Conservation (phyloP, 2,888 invertebrate species). For the Alcis repandata region DNA sequence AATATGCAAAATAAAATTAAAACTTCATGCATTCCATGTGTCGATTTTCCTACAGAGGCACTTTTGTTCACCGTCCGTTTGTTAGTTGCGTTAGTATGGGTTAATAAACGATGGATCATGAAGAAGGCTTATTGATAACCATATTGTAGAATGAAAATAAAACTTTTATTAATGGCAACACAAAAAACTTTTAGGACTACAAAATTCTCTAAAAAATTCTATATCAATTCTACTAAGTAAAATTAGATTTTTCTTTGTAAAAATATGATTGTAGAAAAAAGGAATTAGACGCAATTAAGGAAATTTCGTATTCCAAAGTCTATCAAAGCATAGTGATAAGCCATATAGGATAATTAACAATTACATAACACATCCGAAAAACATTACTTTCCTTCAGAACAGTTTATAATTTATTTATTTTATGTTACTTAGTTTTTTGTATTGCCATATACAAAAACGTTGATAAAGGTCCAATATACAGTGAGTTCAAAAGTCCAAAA, state of each 20-base stretch:
- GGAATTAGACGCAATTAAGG: too few relatives aligned
- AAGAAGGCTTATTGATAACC: slow-evolving; percentile 10
- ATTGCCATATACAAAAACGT: slow-evolving; percentile 38
- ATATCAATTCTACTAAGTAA: too few relatives aligned
- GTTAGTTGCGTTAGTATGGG: slow-evolving; percentile 24
- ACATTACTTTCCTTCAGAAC: too few relatives aligned
- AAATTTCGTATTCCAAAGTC: too few relatives aligned
- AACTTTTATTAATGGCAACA: slow-evolving; percentile 11
- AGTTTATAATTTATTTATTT: too few relatives aligned
- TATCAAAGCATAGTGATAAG: too few relatives aligned
- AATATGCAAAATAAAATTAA: slow-evolving; percentile 1
- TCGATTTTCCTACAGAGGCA: neutral
- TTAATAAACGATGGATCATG: slow-evolving; percentile 4
- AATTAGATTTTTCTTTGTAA: too few relatives aligned
- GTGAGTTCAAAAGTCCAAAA: slow-evolving; percentile 58
- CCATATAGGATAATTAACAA: too few relatives aligned
- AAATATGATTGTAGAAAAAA: too few relatives aligned
- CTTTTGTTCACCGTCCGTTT: slow-evolving; percentile 3
- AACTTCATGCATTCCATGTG: slow-evolving; percentile 5
- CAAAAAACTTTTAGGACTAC: slow-evolving; percentile 5
- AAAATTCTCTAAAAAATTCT: too few relatives aligned
- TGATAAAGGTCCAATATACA: slow-evolving; percentile 80
- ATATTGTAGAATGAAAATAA: slow-evolving; percentile 19
- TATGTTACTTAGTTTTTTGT: slow-evolving; percentile 22
- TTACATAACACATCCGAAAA: too few relatives aligned